Evolutionary conservation across 2,113 vertebrate genomes (phyloP).

Genomic region (Esox niger): DNA sequence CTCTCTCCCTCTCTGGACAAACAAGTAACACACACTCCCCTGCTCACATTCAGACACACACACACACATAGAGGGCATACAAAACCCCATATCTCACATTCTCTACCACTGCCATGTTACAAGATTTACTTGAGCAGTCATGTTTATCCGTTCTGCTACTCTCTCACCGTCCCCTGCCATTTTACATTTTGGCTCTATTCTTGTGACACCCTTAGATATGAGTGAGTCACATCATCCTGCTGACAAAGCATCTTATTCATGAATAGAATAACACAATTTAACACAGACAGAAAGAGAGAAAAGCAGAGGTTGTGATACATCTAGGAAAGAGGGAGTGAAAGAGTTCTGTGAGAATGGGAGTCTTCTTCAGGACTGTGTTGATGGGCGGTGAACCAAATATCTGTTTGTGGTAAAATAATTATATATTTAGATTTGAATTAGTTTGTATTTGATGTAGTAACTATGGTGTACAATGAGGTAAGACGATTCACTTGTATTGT

Average conservation of each 20-base stretch:
- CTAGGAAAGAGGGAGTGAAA: background rate
- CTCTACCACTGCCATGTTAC: too few species aligned
- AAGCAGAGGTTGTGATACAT: background rate
- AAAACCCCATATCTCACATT: too few species aligned
- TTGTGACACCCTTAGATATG: too few species aligned
- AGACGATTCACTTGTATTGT: slow-evolving; percentile 50
- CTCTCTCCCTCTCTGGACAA: too few species aligned
- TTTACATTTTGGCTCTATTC: too few species aligned
- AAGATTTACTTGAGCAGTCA: too few species aligned
- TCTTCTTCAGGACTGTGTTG: slow-evolving; percentile 17
- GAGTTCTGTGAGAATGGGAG: background rate
- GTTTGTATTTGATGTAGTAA: slow-evolving; percentile 7
- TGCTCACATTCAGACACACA: too few species aligned
- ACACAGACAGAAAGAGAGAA: background rate
- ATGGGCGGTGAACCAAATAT: slow-evolving; percentile 39
- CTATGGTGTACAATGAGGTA: slow-evolving; percentile 33
- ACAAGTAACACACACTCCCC: too few species aligned
- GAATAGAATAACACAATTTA: background rate
- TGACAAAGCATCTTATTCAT: background rate
- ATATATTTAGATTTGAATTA: slow-evolving; percentile 45
- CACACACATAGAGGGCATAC: too few species aligned
- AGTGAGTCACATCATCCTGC: too few species aligned
- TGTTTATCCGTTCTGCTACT: too few species aligned
- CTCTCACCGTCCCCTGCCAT: too few species aligned
- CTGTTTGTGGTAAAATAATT: slow-evolving; percentile 49